Percentiles rank a stretch among this genome's conserved stretches.
These are phyloP conservation scores for Antheraea assamensis DNA, from an alignment of 2,888 invertebrate species.

Conservation along the genomic window DNA sequence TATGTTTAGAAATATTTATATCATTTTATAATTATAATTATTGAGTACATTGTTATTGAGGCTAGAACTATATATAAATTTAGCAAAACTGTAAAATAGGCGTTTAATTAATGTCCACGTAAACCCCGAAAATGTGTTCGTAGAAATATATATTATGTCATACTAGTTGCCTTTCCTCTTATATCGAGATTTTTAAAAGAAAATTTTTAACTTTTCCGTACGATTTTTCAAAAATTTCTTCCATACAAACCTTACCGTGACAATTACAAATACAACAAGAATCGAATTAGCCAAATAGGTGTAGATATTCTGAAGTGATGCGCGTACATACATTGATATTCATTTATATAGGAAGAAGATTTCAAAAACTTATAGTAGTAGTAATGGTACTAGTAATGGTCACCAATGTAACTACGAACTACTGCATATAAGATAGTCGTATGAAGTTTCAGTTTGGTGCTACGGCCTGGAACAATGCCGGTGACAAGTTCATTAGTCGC, in stretches of 20 bases:
- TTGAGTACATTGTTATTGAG: background rate
- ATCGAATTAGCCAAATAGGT: no score
- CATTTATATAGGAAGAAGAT: no score
- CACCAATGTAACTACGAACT: constrained; percentile 7
- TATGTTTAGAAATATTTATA: constrained; percentile 2
- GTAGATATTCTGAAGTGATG: no score
- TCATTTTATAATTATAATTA: background rate
- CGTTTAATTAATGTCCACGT: background rate
- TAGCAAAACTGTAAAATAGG: background rate
- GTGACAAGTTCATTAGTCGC: constrained; percentile 74
- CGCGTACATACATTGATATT: no score
- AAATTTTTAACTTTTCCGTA: no score
- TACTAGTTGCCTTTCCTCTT: no score
- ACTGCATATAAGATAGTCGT: constrained; percentile 33
- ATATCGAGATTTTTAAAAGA: no score
- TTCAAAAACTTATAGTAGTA: no score
- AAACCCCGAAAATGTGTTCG: background rate
- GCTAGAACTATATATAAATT: background rate
- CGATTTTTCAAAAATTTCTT: no score
- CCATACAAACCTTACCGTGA: no score
- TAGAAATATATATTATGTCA: background rate
- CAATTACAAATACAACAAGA: no score
- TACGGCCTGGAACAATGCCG: constrained; percentile 68
- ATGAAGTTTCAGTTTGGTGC: constrained; percentile 38
- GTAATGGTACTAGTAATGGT: no score